These are phyloP conservation scores for Neogale vison DNA, from an alignment of 2,113 vertebrate genomes.

Conservation along the genomic window DNA sequence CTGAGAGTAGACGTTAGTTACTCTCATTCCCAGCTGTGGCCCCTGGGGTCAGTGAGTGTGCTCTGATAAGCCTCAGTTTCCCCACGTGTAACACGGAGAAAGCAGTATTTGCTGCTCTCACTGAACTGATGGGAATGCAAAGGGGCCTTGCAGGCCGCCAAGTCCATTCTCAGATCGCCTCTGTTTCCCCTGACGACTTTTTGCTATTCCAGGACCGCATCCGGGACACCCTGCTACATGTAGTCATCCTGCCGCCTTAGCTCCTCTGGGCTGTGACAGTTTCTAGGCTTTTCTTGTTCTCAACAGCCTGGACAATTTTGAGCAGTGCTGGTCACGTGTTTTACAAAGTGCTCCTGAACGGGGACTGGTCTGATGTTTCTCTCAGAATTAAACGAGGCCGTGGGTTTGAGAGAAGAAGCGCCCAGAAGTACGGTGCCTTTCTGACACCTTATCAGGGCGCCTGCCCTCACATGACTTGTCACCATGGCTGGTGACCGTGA, in stretches of 20 bases:
- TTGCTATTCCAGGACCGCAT: neutral
- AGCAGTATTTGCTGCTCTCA: neutral
- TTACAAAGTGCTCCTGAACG: rapidly evolving
- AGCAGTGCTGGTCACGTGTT: neutral
- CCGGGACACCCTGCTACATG: neutral
- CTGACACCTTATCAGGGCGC: rapidly evolving
- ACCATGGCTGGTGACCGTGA: neutral
- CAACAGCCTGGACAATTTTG: neutral
- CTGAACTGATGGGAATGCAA: neutral
- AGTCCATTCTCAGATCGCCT: rapidly evolving
- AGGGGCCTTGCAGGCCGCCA: neutral
- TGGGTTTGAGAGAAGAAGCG: no score
- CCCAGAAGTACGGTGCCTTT: rapidly evolving
- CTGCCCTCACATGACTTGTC: rapidly evolving
- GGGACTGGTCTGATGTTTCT: neutral
- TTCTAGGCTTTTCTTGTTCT: neutral
- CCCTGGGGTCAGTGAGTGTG: neutral
- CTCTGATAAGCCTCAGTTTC: neutral
- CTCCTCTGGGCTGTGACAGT: neutral
- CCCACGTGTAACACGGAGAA: rapidly evolving
- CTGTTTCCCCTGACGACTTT: rapidly evolving
- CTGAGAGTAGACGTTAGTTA: neutral
- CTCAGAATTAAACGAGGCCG: neutral
- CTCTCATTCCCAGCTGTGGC: neutral
- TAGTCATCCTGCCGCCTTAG: rapidly evolving